Evolutionary conservation across 2,113 vertebrate species (phyloP).

Genomic region (Trinectes maculatus): DNA sequence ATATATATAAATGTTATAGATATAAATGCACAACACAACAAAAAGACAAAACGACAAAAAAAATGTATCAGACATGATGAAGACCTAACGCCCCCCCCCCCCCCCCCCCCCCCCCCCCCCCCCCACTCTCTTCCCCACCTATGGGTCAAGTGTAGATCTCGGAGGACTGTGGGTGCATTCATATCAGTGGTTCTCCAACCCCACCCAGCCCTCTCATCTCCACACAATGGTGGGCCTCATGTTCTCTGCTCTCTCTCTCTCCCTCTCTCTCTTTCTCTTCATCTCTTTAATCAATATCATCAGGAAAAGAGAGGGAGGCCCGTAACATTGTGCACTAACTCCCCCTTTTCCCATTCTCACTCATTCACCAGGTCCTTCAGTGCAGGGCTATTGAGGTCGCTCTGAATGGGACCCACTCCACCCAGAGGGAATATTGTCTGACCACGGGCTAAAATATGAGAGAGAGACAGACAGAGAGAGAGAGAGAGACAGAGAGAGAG

Average conservation of each 20-base stretch:
- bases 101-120: no score
- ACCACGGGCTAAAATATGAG: conserved; percentile 55
- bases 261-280: conserved; percentile 42
- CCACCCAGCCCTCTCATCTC: conserved; percentile 67
- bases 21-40: no score
- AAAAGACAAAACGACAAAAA: no score
- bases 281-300: conserved; percentile 76
- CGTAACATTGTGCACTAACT: conserved; percentile 62
- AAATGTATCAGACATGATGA: conserved; percentile 8
- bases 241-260: conserved; percentile 35
- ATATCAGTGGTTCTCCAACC: conserved; percentile 56
- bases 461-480: no score
- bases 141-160: conserved; percentile 65
- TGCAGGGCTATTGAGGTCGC: conserved; percentile 70
- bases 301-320: conserved; percentile 62
- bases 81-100: no score
- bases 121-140: conserved; percentile 47
- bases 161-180: conserved; percentile 47
- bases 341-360: conserved; percentile 56
- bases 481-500: no score
- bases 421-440: conserved; percentile 79
- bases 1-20: no score
- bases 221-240: conserved; percentile 73
- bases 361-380: conserved; percentile 76
- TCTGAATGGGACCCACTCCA: conserved; percentile 77